These are phyloP conservation scores for Myripristis jacobus DNA, from an alignment of 2,797 vertebrate species.

Conservation along the genomic window DNA sequence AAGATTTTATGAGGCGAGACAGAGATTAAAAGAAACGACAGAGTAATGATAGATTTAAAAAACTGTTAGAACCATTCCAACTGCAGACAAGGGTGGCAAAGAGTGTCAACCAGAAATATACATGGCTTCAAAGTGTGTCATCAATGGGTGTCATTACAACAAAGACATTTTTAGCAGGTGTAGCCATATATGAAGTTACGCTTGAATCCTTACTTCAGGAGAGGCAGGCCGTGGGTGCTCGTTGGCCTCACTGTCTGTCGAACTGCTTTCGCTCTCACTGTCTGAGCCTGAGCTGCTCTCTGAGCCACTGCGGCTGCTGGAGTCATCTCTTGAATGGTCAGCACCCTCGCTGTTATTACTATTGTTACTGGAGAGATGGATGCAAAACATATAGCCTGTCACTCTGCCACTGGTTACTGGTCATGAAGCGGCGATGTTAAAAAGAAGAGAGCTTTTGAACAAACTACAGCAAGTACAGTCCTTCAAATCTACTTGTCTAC, in stretches of 20 bases:
- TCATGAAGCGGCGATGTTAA: too few relatives aligned
- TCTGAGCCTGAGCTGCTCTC: conserved; percentile 99
- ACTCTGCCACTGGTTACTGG: too few relatives aligned
- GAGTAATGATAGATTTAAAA: background rate
- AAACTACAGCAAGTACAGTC: too few relatives aligned
- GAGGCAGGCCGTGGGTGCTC: conserved; percentile 91
- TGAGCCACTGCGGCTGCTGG: conserved; percentile 97
- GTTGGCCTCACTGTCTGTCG: conserved; percentile 97
- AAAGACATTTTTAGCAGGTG: background rate
- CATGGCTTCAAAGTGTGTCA: background rate
- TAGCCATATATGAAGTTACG: background rate
- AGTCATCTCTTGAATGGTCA: conserved; percentile 94
- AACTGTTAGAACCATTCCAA: background rate
- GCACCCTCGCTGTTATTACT: conserved; percentile 94
- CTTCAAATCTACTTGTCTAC: too few relatives aligned
- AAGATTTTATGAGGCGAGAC: background rate
- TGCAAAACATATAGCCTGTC: background rate
- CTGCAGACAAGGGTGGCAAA: background rate
- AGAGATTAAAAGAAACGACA: background rate
- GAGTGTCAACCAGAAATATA: too few relatives aligned
- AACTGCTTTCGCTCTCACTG: conserved; percentile 98
- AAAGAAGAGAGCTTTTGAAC: too few relatives aligned
- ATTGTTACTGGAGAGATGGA: conserved; percentile 44
- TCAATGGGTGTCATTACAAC: background rate
- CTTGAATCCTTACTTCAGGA: conserved; percentile 87